Evolutionary conservation across 1,140 invertebrate species (phyloP).

Genomic region (Ditylenchus dipsaci): DNA sequence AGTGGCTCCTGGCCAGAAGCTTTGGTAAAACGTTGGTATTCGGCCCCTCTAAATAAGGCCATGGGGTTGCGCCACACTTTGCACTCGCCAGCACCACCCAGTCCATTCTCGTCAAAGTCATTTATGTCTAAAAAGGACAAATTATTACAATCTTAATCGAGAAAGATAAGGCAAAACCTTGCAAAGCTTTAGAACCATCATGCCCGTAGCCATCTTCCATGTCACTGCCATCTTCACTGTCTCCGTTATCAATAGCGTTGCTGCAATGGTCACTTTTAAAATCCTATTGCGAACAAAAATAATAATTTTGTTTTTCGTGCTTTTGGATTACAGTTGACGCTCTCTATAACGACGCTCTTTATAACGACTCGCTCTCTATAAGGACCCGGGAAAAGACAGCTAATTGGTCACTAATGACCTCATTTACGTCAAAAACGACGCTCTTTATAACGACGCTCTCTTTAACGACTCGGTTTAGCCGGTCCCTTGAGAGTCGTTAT

Average conservation of each 20-base stretch:
- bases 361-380: too few relatives aligned
- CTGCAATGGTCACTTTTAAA: too few relatives aligned
- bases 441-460: too few relatives aligned
- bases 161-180: constrained; percentile 13
- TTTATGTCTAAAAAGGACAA: constrained; percentile 17
- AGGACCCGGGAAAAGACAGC: too few relatives aligned
- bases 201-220: constrained; percentile 34
- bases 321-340: too few relatives aligned
- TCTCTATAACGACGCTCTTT: too few relatives aligned
- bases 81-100: constrained; percentile 66
- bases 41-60: constrained; percentile 87
- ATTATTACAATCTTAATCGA: constrained; percentile 15
- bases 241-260: constrained; percentile 52
- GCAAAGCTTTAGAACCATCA: constrained; percentile 46
- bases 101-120: constrained; percentile 40
- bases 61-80: constrained; percentile 97
- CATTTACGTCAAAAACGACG: too few relatives aligned
- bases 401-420: too few relatives aligned
- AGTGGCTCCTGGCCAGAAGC: constrained; percentile 86
- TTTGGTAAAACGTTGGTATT: constrained; percentile 83
- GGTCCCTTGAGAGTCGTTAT: too few relatives aligned
- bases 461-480: too few relatives aligned
- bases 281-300: too few relatives aligned
- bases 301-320: too few relatives aligned
- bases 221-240: constrained; percentile 53